Evolutionary conservation across 2,797 vertebrate genomes (phyloP).

Genomic region (Spea hammondii): DNA sequence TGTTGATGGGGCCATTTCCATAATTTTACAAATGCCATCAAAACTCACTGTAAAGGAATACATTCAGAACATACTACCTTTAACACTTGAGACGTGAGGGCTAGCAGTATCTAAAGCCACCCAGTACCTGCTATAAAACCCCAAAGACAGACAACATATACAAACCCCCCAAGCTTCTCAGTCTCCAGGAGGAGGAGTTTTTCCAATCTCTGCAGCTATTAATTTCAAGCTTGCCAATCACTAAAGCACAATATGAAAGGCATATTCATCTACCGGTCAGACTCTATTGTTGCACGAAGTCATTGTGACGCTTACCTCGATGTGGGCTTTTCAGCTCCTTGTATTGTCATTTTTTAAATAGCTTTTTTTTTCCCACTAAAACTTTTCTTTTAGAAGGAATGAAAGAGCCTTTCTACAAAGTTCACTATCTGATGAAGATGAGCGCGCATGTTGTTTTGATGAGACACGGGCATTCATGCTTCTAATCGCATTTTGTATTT

Average conservation of each 20-base stretch:
- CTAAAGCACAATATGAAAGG: conserved; percentile 18
- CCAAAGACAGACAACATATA: too few relatives aligned
- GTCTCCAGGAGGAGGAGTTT: too few relatives aligned
- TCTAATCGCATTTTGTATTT: conserved; percentile 50
- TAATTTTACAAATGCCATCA: too few relatives aligned
- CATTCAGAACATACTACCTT: too few relatives aligned
- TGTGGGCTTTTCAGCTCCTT: conserved; percentile 27
- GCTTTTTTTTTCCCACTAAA: conserved; percentile 21
- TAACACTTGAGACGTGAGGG: too few relatives aligned
- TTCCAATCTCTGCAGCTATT: too few relatives aligned
- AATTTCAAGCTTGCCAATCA: neutral
- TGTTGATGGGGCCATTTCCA: too few relatives aligned
- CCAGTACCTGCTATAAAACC: too few relatives aligned
- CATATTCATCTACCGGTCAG: conserved; percentile 34
- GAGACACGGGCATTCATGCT: conserved; percentile 45
- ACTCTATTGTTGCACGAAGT: conserved; percentile 47
- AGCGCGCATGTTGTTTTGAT: neutral
- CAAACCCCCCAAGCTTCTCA: too few relatives aligned
- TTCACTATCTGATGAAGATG: neutral
- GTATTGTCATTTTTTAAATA: conserved; percentile 56
- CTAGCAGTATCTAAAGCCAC: too few relatives aligned
- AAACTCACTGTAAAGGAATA: too few relatives aligned
- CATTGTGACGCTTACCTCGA: conserved; percentile 38
- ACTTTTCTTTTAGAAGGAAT: conserved; percentile 33
- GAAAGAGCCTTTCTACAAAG: conserved; percentile 25